Evolutionary conservation across 2,113 vertebrate species (phyloP).

Genomic region (Tretioscincus oriximinensis): DNA sequence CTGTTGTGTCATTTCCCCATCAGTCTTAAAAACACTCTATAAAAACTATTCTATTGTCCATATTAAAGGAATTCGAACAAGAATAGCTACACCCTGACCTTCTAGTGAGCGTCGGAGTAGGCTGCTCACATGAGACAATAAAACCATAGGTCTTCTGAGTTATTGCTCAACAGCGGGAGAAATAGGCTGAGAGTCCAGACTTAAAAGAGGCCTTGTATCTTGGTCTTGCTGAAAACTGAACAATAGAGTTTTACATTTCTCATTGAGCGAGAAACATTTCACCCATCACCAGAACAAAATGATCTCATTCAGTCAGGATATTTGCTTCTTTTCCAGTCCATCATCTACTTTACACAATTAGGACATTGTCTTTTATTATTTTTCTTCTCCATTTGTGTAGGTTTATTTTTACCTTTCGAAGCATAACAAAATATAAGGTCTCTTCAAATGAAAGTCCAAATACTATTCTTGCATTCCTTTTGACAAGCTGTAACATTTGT

Average conservation of each 20-base stretch:
- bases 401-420: neutral
- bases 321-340: slow-evolving; percentile 17
- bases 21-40: too few species aligned
- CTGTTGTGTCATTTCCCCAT: neutral
- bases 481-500: neutral
- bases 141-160: slow-evolving; percentile 2
- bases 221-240: neutral
- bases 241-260: neutral
- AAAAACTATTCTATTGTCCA: neutral
- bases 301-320: neutral
- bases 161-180: slow-evolving; percentile 24
- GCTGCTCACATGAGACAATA: slow-evolving; percentile 18
- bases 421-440: neutral
- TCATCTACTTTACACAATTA: neutral
- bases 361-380: neutral
- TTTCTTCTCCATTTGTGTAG: neutral
- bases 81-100: neutral
- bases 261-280: neutral
- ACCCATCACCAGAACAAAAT: slow-evolving; percentile 1
- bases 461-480: neutral
- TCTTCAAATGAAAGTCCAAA: neutral
- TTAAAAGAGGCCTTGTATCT: neutral
- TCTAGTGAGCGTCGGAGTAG: neutral
- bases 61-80: neutral
- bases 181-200: neutral